Percentiles rank a stretch among this genome's conserved stretches.
These are phyloP conservation scores for Cassiopea xamachana DNA, from an alignment of 30 jellyfish, hydroid and myxozoan species.

Conservation along the genomic window DNA sequence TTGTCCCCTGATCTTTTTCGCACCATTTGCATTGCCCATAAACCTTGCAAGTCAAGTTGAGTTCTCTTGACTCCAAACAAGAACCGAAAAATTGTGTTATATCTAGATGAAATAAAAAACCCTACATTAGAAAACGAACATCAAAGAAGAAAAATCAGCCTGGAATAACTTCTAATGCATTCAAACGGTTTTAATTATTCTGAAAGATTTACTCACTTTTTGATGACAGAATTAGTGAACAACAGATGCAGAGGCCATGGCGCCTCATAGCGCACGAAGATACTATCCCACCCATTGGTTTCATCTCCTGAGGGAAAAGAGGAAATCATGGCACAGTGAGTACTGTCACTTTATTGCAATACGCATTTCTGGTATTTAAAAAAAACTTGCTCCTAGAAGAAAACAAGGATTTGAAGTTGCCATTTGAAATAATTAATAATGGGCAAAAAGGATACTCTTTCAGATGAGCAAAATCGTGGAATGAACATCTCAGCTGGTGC, in stretches of 20 bases:
- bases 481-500: no score
- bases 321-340: not conserved
- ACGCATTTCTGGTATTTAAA: no score
- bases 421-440: no score
- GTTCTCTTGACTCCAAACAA: constrained; percentile 91
- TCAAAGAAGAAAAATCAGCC: no score
- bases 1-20: constrained; percentile 72
- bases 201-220: constrained; percentile 44
- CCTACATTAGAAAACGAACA: no score
- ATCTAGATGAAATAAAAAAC: constrained; percentile 41
- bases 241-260: constrained; percentile 98
- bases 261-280: constrained; percentile 68
- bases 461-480: no score
- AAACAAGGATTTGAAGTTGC: no score
- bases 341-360: not conserved
- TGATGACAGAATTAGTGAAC: constrained; percentile 79
- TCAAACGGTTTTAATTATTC: no score
- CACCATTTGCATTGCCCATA: constrained; percentile 96
- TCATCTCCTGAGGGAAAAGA: constrained; percentile 49
- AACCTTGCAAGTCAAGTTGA: constrained; percentile 84
- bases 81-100: constrained; percentile 82
- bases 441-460: no score
- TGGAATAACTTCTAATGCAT: no score
- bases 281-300: constrained; percentile 80
- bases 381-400: no score